Percentiles rank a stretch among this genome's conserved stretches.
These are phyloP conservation scores for Lagenorhynchus albirostris DNA, from an alignment of 2,113 vertebrate species.

Conservation along the genomic window DNA sequence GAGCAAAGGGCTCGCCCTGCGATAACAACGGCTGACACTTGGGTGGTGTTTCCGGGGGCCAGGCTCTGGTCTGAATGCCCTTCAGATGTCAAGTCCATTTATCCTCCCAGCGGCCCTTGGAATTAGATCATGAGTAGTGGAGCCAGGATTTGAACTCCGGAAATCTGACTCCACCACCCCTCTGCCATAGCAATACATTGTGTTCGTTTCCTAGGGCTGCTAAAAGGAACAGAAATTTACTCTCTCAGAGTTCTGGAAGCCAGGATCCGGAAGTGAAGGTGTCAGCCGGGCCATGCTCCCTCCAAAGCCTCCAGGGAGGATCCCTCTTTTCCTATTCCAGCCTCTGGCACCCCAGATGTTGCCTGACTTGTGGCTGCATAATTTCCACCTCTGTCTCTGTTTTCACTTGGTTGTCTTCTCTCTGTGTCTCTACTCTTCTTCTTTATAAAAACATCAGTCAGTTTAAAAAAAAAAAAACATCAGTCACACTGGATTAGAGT, in stretches of 20 bases:
- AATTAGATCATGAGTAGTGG: neutral
- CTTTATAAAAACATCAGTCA: neutral
- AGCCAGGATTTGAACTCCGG: neutral
- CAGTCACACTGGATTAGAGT: rapidly evolving
- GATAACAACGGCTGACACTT: rapidly evolving
- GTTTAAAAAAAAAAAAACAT: too few species aligned
- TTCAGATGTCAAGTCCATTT: neutral
- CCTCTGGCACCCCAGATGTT: neutral
- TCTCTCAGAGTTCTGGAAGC: neutral
- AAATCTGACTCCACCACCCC: neutral
- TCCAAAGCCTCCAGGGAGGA: neutral
- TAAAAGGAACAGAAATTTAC: neutral
- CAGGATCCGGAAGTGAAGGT: neutral
- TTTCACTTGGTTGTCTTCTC: neutral
- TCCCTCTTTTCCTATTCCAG: rapidly evolving
- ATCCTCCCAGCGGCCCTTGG: neutral
- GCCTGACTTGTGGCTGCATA: neutral
- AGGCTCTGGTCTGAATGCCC: neutral
- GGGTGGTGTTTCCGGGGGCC: too few species aligned
- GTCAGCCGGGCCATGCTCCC: neutral
- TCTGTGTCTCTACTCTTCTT: neutral
- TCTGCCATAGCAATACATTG: neutral
- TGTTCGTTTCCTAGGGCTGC: neutral
- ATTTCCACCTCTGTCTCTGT: neutral
- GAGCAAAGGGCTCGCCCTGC: neutral